Evolutionary conservation across 2,797 vertebrate genomes (phyloP).

Genomic region (Trematomus bernacchii): DNA sequence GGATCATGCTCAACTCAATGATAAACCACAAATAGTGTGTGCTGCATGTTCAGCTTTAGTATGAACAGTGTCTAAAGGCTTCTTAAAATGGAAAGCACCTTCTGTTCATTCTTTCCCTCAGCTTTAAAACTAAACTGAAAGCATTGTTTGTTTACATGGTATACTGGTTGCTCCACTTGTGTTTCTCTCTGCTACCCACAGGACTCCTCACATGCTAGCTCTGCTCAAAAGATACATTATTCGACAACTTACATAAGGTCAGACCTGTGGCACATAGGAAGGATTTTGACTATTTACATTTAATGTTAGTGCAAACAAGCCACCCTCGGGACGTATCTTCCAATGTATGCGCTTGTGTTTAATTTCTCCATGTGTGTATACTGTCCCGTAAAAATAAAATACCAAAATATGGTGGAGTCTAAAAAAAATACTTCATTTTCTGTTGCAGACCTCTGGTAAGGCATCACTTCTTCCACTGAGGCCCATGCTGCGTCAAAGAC

Average conservation of each 20-base stretch:
- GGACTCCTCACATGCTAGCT: constrained; percentile 36
- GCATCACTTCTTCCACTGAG: constrained; percentile 75
- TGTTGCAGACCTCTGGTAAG: constrained; percentile 49
- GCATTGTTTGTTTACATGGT: neutral
- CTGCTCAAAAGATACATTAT: constrained; percentile 25
- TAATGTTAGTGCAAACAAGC: neutral
- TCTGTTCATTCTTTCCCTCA: neutral
- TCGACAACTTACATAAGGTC: constrained; percentile 16
- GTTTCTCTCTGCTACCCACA: neutral
- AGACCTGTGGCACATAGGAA: neutral
- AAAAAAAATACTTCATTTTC: constrained; percentile 45
- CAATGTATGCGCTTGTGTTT: neutral
- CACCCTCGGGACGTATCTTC: neutral
- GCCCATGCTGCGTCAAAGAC: constrained; percentile 65
- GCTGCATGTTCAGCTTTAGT: neutral
- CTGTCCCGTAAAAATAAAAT: constrained; percentile 49
- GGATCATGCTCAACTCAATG: neutral
- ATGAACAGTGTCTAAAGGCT: neutral
- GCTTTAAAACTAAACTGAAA: constrained; percentile 12
- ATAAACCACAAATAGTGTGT: neutral
- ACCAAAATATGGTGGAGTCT: constrained; percentile 52
- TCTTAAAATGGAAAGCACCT: neutral
- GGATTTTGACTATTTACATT: neutral
- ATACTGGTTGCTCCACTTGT: neutral
- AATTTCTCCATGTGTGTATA: neutral